Base-by-base conservation (phyloP, 2,113 vertebrate genomes). In the Coracopsis vasa region DNA sequence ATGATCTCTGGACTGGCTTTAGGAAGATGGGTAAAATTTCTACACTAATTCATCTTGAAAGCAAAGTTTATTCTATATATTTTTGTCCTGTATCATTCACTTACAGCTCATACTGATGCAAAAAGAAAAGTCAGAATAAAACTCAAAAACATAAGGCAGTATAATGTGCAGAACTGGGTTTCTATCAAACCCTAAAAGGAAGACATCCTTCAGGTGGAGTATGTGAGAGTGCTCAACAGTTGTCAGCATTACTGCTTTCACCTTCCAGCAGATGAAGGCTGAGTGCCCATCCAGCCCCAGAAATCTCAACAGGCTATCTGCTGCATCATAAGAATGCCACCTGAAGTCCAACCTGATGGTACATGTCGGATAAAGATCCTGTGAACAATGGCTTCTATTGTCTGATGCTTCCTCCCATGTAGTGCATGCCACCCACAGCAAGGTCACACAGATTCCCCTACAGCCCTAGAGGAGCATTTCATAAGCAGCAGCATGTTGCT, bases 241-340 rank as follows among this genome's bases (percentile, higher is more conserved):
- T 45, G 58, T 29, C 60, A 54, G 28, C 12, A 13, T 39, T 37
- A 20, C 15, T 35, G 31, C 61, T 47, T 44, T 35, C 54, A 3
- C 9, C 11, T 24, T 17, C 31, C 71, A 31, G 35, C 3, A 56
- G 39, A 6, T 16, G 25, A 71, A 48, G 50, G 73, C 53, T 41
- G 19, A 8, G 23, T 25, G 33, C 11, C 47, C 53, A 27, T 16
- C 28, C 27, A 50, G 41, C 27, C 50, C 54, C 86, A 35, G 8
- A 54, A 12, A 60, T 4, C 44, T 15, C 71, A 9, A 7, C 24
- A 28, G 19, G 20, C 35, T 24, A 5, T 0, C 0, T 16, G 25
- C 62, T 69, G 1, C 8, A 37, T 20, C 67, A 25, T 28, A 64
- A 50, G 54, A 65, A 50, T 3, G 12, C 8, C 73, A 53, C 41